Conservation (phyloP, 1,140 invertebrate genomes). For the Drosophila watanabei region DNA sequence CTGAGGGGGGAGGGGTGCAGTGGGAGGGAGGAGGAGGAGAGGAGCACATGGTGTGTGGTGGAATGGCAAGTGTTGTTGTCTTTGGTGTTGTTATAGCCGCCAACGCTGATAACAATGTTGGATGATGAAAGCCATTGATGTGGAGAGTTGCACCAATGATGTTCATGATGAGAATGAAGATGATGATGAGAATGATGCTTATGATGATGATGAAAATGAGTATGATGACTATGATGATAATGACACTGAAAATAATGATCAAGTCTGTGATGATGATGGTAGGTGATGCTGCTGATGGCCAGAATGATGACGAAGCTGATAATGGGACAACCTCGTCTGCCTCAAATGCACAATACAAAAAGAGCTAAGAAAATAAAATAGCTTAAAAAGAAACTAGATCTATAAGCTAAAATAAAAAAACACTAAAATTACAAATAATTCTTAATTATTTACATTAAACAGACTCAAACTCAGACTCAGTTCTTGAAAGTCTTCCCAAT, state of each 20-base stretch:
- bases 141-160: constrained; percentile 56
- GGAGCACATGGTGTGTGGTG: not conserved
- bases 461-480: too few relatives aligned
- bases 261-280: constrained; percentile 5
- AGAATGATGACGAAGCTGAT: constrained; percentile 28
- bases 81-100: constrained; percentile 44
- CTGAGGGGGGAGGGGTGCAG: not conserved
- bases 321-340: constrained; percentile 24
- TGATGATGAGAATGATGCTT: constrained; percentile 7
- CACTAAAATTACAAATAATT: too few relatives aligned
- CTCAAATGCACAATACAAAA: not conserved
- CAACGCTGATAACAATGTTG: constrained; percentile 79
- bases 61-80: constrained; percentile 52
- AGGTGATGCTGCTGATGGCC: constrained; percentile 38
- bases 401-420: too few relatives aligned
- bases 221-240: constrained; percentile 13
- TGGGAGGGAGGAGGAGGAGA: not conserved
- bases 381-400: too few relatives aligned
- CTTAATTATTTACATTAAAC: too few relatives aligned
- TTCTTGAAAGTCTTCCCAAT: too few relatives aligned
- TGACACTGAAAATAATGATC: constrained; percentile 31
- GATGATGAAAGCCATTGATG: constrained; percentile 79
- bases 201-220: constrained; percentile 28
- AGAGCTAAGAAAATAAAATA: not conserved
- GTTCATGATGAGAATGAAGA: not conserved